Evolutionary conservation across 1,140 invertebrate species (phyloP).

Genomic region (Copidosoma floridanum): DNA sequence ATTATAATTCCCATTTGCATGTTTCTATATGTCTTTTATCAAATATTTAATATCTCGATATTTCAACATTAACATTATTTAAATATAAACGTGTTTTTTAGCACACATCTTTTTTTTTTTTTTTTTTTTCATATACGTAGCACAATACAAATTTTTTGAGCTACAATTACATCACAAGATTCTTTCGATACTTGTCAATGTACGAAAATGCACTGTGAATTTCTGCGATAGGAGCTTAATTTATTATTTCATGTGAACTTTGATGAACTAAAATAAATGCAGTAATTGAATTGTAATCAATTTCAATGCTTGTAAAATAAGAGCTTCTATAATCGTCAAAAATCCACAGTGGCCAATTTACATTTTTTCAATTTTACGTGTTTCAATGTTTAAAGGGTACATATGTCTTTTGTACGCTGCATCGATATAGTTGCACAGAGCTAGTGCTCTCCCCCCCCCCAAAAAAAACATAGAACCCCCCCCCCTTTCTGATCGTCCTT

Average conservation of each 20-base stretch:
- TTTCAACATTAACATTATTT: too few species aligned
- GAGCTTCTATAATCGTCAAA: neutral
- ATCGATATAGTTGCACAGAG: slow-evolving; percentile 15
- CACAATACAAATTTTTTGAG: too few species aligned
- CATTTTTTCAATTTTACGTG: slow-evolving; percentile 7
- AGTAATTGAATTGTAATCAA: neutral
- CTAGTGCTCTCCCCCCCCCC: neutral
- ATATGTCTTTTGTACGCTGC: neutral
- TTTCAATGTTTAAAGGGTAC: slow-evolving; percentile 18
- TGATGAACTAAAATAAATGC: neutral
- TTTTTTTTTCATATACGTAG: too few species aligned
- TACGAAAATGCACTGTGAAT: slow-evolving; percentile 4
- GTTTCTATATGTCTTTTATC: neutral
- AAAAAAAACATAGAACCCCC: too few species aligned
- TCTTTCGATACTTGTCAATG: slow-evolving; percentile 7
- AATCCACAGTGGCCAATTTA: slow-evolving; percentile 15
- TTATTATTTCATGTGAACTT: neutral
- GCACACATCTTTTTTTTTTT: too few species aligned
- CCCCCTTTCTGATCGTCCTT: too few species aligned
- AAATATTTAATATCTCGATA: too few species aligned
- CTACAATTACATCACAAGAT: neutral
- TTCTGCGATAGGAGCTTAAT: neutral
- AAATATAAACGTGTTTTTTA: too few species aligned
- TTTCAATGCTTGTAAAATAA: too few species aligned
- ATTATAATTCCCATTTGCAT: slow-evolving; percentile 2